Percentiles rank a stretch among this genome's conserved stretches.
phyloP scores from a whole-genome alignment of 92 coral and sea anemone species.

The Desmophyllum pertusum region DNA sequence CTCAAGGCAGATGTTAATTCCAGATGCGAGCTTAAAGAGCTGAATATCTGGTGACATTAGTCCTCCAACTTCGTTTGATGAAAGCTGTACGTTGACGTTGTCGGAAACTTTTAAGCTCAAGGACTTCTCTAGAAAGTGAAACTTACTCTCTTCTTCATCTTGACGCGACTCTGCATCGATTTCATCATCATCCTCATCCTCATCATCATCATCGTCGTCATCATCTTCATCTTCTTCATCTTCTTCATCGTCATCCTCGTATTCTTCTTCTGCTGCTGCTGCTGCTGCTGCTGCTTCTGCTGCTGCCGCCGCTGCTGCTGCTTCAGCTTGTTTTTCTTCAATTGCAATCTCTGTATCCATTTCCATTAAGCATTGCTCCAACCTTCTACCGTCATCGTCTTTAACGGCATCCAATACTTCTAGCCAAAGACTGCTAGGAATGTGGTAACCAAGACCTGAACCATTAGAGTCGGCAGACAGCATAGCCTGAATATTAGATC shows the following conservation, averaged over 20 bases:
- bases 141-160: neutral
- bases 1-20: slow-evolving; percentile 58
- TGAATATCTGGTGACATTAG: slow-evolving; percentile 62
- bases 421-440: neutral
- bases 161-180: neutral
- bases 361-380: neutral
- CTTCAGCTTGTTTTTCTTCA: neutral
- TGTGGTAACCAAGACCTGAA: neutral
- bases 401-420: neutral
- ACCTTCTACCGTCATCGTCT: neutral
- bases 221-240: neutral
- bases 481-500: neutral
- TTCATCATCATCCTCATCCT: neutral
- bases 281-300: neutral
- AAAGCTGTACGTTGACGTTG: slow-evolving; percentile 53
- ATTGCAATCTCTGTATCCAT: neutral
- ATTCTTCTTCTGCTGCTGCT: neutral
- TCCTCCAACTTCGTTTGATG: slow-evolving; percentile 41
- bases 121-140: slow-evolving; percentile 27
- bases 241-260: neutral
- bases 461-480: neutral
- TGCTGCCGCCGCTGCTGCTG: neutral
- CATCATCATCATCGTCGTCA: neutral
- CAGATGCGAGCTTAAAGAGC: slow-evolving; percentile 52
- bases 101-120: slow-evolving; percentile 44